Conservation (phyloP, 2,113 vertebrate species). For the Stigmatopora argus region DNA sequence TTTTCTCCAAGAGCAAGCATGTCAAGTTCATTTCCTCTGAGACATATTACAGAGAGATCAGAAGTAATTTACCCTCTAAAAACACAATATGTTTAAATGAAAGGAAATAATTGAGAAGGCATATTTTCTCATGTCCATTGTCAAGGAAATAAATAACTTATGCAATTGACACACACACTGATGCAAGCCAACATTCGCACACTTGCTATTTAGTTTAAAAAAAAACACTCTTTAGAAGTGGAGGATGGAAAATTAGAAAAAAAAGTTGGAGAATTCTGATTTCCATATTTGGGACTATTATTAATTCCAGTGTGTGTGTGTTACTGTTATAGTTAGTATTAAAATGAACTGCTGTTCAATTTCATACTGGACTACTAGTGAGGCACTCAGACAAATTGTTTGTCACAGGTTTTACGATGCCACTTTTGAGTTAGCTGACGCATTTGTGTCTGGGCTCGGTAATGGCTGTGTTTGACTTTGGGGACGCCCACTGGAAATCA, state of each 20-base stretch:
- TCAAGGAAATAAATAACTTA: conserved; percentile 9
- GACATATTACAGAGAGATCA: conserved; percentile 25
- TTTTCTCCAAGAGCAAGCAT: conserved; percentile 37
- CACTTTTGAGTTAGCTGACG: no score
- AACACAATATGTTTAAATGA: conserved; percentile 33
- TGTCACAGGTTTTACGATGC: no score
- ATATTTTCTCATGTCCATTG: conserved; percentile 8
- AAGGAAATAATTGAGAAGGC: conserved; percentile 35
- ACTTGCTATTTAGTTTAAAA: background rate
- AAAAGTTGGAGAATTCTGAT: conserved; percentile 32
- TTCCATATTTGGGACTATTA: background rate
- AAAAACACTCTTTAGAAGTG: background rate
- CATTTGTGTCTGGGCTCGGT: no score
- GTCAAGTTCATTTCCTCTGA: conserved; percentile 32
- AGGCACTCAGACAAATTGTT: no score
- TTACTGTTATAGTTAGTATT: no score
- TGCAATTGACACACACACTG: conserved; percentile 11
- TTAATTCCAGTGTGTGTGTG: no score
- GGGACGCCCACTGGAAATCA: background rate
- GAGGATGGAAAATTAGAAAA: conserved; percentile 5
- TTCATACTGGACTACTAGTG: no score
- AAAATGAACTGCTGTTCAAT: no score
- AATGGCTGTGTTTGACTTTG: no score
- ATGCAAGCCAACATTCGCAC: conserved; percentile 10
- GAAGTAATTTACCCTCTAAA: conserved; percentile 29